Evolutionary conservation across 2,888 invertebrate species (phyloP), one percentile per base, ranked within the genome.

Genomic region (Pseudococcus longispinus): DNA sequence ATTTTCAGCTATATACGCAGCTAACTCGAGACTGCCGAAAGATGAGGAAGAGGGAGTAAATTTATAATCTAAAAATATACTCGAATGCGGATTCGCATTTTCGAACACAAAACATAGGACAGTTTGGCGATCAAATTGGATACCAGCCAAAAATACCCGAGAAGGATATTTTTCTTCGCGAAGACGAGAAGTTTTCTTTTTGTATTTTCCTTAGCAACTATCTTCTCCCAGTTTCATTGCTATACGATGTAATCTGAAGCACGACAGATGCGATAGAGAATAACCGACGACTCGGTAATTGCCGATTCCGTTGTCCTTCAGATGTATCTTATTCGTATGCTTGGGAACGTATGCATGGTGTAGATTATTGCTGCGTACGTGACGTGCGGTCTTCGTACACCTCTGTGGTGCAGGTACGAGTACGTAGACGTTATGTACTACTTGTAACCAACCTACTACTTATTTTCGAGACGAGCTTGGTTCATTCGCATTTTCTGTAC

Each of bases 301-400:
- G 77, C 9, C 11, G 37, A 80, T 80, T 80, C 77, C 37, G 77
- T 15, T 42, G 77, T 80, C 77, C 77, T 80, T 80, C 77, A n/a
- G 2, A 6, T 23, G 20, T 60, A 60, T 13, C 8, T 2, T 8
- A 23, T 55, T 23, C 23, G 23, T 8, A 23, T 9, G 60, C 9
- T 60, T 20, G 11, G n/a, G n/a, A 51, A 51, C 2, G n/a, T 2
- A 51, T n/a, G n/a, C n/a, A n/a, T n/a, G n/a, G 23, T 11, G 60
- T 32, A 11, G 70, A 74, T n/a, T 77, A 77, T 42, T 80, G 77
- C 77, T 80, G 77, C 77, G 42, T 80, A 80, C 77, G 77, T 80
- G 77, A 80, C 42, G 77, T 13, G 20, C 42, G 42, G 26, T 29
- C 18, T 29, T 11, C 13, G 60, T 60, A 60, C 23, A 60, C 60